Percentiles rank a stretch among this genome's conserved stretches.
phyloP scores from a whole-genome alignment of 2,113 vertebrate species.

The Tetrao urogallus region DNA sequence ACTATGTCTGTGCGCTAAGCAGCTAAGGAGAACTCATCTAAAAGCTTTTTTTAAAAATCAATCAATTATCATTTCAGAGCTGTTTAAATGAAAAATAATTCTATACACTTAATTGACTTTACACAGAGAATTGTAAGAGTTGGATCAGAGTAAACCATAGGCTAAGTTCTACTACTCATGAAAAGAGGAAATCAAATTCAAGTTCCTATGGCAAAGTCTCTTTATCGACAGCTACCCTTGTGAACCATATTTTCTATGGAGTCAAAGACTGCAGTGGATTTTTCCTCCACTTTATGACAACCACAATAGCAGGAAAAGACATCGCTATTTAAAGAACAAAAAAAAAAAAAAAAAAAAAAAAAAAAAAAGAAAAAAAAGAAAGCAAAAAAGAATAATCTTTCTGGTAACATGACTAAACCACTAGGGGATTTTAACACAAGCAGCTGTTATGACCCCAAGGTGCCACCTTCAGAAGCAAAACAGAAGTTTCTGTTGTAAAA shows the following conservation, averaged over 20 bases:
- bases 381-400: not conserved
- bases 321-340: not conserved
- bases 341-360: not conserved
- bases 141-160: not conserved
- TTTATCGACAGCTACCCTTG: not conserved
- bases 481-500: not conserved
- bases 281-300: not conserved
- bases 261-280: not conserved
- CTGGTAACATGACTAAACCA: not conserved
- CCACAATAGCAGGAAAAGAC: not conserved
- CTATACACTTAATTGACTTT: not conserved
- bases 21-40: not conserved
- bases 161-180: not conserved
- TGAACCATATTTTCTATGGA: not conserved
- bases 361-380: not conserved
- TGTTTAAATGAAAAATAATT: not conserved
- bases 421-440: not conserved
- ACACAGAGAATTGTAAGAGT: not conserved
- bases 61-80: too few species aligned
- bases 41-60: not conserved
- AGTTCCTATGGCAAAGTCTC: not conserved
- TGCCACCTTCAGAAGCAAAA: not conserved
- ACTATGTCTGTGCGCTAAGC: not conserved
- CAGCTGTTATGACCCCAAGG: not conserved
- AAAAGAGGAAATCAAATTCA: not conserved